Conservation (phyloP, 2,797 vertebrate species). For the Miichthys miiuy region DNA sequence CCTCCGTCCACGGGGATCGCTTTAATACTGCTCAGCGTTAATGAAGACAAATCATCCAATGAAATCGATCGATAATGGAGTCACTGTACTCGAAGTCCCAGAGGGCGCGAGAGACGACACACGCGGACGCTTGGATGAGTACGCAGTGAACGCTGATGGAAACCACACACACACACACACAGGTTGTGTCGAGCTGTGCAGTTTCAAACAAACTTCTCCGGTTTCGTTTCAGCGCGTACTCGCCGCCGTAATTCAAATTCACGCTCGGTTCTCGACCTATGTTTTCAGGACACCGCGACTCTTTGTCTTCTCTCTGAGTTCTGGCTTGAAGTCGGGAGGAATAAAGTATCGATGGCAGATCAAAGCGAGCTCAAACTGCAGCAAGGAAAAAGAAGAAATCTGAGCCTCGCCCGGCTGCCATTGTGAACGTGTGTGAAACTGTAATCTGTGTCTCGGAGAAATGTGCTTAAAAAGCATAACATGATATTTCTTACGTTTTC, state of each 20-base stretch:
- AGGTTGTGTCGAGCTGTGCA: neutral
- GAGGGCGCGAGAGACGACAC: constrained; percentile 14
- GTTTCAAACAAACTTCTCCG: constrained; percentile 11
- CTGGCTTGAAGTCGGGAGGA: constrained; percentile 43
- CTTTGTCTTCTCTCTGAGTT: constrained; percentile 16
- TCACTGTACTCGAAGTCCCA: constrained; percentile 59
- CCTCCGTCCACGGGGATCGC: constrained; percentile 53
- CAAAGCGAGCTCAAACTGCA: constrained; percentile 59
- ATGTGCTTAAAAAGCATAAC: neutral
- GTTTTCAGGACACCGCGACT: constrained; percentile 29
- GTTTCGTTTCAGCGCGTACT: constrained; percentile 13
- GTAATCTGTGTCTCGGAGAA: constrained; percentile 7
- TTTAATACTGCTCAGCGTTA: constrained; percentile 77
- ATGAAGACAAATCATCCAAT: constrained; percentile 85
- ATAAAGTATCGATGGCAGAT: constrained; percentile 55
- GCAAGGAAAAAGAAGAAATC: constrained; percentile 27
- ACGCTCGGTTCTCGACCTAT: constrained; percentile 8
- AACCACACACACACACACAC: neutral
- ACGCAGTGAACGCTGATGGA: neutral
- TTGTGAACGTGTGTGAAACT: neutral
- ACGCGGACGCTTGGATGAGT: neutral
- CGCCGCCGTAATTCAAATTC: constrained; percentile 42
- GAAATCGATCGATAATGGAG: constrained; percentile 79
- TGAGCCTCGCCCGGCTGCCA: constrained; percentile 29
- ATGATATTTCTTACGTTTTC: neutral